A percentile compares a stretch with the other conserved stretches of the same genome.
phyloP scores from a whole-genome alignment of 2,113 vertebrate genomes.

The Psephotus haematonotus region DNA sequence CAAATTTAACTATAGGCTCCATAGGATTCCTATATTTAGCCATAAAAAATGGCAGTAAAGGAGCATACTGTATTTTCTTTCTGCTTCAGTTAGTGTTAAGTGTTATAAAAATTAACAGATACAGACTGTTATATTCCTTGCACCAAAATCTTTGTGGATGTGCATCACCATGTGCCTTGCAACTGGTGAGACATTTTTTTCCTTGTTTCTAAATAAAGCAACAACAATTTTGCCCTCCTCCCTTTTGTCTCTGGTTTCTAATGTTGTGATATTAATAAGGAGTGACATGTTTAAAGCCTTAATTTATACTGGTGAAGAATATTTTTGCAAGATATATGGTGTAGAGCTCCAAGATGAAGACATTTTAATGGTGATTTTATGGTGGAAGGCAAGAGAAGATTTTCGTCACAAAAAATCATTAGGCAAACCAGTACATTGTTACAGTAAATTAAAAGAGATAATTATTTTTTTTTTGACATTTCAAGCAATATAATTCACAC shows the following conservation, averaged over 20 bases:
- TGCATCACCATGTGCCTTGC: conserved; percentile 28
- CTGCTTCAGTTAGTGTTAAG: conserved; percentile 62
- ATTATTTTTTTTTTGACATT: neutral
- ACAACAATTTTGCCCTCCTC: conserved; percentile 63
- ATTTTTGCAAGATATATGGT: conserved; percentile 38
- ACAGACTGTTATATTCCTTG: conserved; percentile 5
- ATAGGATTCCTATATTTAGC: conserved; percentile 7
- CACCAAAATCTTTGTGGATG: conserved; percentile 12
- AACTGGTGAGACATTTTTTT: conserved; percentile 45
- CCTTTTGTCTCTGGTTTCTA: conserved; percentile 55
- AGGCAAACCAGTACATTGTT: neutral
- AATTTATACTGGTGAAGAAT: conserved; percentile 65
- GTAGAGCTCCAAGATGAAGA: neutral
- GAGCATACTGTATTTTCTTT: conserved; percentile 42
- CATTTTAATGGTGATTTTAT: neutral
- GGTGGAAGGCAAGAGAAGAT: neutral
- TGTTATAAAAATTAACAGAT: conserved; percentile 47
- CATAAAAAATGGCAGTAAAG: neutral
- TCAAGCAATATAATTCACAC: neutral
- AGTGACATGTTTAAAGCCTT: conserved; percentile 72
- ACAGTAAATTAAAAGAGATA: neutral
- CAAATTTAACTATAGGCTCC: conserved; percentile 34
- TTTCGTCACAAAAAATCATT: neutral
- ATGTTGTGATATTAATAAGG: conserved; percentile 73
- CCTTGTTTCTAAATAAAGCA: conserved; percentile 74